Conservation (phyloP, 2,797 vertebrate species). For the Pagetopsis macropterus region DNA sequence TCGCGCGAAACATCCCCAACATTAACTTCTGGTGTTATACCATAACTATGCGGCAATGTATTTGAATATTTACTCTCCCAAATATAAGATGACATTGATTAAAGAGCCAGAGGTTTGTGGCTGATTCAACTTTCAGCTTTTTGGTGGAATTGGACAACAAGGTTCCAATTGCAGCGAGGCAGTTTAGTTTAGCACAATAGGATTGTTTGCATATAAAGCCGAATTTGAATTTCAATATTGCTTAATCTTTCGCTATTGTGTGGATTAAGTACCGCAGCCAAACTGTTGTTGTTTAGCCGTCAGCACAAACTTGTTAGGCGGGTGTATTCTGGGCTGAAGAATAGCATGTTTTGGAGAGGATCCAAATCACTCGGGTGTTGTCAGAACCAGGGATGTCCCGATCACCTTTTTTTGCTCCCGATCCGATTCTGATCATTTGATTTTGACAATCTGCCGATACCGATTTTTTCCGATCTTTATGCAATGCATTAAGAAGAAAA, state of each 20-base stretch:
- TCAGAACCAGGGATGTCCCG: too few species aligned
- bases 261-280: neutral
- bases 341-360: too few species aligned
- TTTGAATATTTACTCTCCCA: slow-evolving; percentile 10
- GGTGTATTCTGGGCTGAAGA: too few species aligned
- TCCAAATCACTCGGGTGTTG: too few species aligned
- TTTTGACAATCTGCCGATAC: too few species aligned
- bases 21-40: slow-evolving; percentile 17
- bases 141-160: neutral
- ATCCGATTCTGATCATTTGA: too few species aligned
- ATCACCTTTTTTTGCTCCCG: too few species aligned
- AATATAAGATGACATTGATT: neutral
- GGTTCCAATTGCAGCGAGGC: neutral
- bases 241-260: neutral
- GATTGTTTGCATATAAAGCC: too few species aligned
- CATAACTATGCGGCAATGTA: slow-evolving; percentile 6
- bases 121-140: neutral
- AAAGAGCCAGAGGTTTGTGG: neutral
- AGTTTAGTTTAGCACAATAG: neutral
- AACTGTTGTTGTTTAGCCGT: too few species aligned
- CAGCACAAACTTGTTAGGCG: too few species aligned
- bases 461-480: too few species aligned
- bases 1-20: slow-evolving; percentile 24
- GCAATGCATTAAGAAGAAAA: too few species aligned
- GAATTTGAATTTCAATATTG: neutral